Evolutionary conservation across 2,888 invertebrate genomes (phyloP).

Genomic region (Drosophila siamana): DNA sequence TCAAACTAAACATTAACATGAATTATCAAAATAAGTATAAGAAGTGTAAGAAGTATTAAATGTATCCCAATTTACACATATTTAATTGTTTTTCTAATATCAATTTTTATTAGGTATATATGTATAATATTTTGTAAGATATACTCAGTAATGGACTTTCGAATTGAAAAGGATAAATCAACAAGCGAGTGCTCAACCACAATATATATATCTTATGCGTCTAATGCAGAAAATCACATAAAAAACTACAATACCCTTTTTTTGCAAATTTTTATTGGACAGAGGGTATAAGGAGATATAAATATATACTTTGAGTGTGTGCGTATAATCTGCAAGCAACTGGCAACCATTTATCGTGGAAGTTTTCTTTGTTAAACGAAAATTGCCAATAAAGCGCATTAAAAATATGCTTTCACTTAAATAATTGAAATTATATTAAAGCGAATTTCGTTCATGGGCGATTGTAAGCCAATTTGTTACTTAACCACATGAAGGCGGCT

Average conservation of each 20-base stretch:
- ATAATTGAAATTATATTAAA: constrained; percentile 76
- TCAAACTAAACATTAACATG: too few relatives aligned
- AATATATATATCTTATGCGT: background rate
- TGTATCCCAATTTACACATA: too few relatives aligned
- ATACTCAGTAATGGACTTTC: too few relatives aligned
- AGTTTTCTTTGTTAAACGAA: constrained; percentile 59
- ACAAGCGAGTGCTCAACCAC: background rate
- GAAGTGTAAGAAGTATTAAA: too few relatives aligned
- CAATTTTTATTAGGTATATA: too few relatives aligned
- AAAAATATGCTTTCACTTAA: constrained; percentile 74
- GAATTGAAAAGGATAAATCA: too few relatives aligned
- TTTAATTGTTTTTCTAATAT: too few relatives aligned
- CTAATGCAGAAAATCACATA: too few relatives aligned
- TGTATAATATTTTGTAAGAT: too few relatives aligned
- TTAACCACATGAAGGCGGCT: constrained; percentile 34
- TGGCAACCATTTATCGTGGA: constrained; percentile 38
- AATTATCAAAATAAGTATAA: too few relatives aligned
- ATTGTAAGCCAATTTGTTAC: constrained; percentile 53
- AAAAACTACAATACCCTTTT: background rate
- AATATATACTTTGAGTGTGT: background rate
- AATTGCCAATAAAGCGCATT: constrained; percentile 75
- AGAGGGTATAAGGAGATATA: background rate
- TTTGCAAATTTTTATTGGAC: background rate
- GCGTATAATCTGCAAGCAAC: constrained; percentile 25
- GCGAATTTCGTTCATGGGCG: constrained; percentile 44